Percentiles rank a stretch among this genome's conserved stretches.
phyloP scores from a whole-genome alignment of 2,797 vertebrate species.

The Hydrophis major region DNA sequence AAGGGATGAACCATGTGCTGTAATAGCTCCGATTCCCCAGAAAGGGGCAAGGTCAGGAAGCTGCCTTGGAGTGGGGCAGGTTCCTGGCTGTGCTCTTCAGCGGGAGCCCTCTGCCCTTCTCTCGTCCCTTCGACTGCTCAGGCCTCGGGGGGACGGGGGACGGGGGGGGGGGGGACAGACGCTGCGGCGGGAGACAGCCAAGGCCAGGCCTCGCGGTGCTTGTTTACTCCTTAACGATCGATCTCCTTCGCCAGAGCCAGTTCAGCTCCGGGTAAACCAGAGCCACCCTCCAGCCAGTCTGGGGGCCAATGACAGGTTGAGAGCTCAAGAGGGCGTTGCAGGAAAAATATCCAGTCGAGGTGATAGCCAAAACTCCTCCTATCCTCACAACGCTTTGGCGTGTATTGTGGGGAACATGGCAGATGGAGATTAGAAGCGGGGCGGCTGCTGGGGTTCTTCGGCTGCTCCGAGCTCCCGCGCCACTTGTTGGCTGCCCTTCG shows the following conservation, averaged over 20 bases:
- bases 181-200: neutral
- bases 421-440: conserved; percentile 8
- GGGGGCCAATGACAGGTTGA: conserved; percentile 32
- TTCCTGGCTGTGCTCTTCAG: neutral
- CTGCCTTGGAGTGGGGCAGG: neutral
- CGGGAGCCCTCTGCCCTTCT: neutral
- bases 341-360: conserved; percentile 46
- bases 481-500: conserved; percentile 8
- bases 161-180: neutral
- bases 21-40: neutral
- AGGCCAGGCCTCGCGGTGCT: no score
- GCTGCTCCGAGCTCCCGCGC: neutral
- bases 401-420: conserved; percentile 40
- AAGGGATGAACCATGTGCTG: no score
- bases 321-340: conserved; percentile 60
- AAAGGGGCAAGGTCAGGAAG: neutral
- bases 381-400: conserved; percentile 51
- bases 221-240: neutral
- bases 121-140: neutral
- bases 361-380: conserved; percentile 59
- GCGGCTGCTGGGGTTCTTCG: neutral
- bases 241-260: neutral
- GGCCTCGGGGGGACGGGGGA: neutral
- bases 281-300: neutral
- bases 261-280: neutral